These are phyloP conservation scores for Trichacis sp. DNA, from an alignment of 2,888 invertebrate genomes.

Conservation along the genomic window DNA sequence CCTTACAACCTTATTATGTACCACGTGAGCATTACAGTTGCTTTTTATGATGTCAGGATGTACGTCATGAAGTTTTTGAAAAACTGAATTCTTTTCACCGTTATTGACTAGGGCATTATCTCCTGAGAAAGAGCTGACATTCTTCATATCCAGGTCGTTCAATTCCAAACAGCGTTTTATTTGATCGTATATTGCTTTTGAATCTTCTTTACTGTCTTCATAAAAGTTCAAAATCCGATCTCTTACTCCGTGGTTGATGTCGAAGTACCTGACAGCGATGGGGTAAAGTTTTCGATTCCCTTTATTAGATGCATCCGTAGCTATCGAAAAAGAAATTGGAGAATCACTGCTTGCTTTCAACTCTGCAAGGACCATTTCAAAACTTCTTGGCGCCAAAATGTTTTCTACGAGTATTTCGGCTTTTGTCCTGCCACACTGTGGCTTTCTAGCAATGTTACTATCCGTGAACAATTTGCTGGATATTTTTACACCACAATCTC, in stretches of 20 bases:
- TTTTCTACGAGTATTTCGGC: conserved; percentile 42
- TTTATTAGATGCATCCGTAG: conserved; percentile 23
- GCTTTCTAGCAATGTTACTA: conserved; percentile 35
- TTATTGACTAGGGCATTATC: conserved; percentile 40
- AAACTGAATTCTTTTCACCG: conserved; percentile 30
- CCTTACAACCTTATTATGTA: conserved; percentile 43
- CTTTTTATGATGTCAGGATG: conserved; percentile 35
- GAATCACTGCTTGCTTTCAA: neutral
- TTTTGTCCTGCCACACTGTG: conserved; percentile 44
- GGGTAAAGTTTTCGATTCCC: conserved; percentile 14
- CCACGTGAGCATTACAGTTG: conserved; percentile 45
- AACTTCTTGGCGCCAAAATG: conserved; percentile 37
- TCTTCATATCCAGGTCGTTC: conserved; percentile 10
- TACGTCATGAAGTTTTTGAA: conserved; percentile 22
- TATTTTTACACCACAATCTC: conserved; percentile 42
- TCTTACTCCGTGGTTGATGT: conserved; percentile 15
- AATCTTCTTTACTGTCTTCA: conserved; percentile 21
- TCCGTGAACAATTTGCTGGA: conserved; percentile 33
- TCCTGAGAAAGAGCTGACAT: conserved; percentile 25
- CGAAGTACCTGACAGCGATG: conserved; percentile 18
- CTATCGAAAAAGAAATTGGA: conserved; percentile 13
- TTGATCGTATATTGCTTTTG: conserved; percentile 4
- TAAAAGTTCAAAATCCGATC: conserved; percentile 14
- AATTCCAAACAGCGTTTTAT: conserved; percentile 7
- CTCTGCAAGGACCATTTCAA: conserved; percentile 15